These are phyloP conservation scores for Falcaria lacertinaria DNA, from an alignment of 2,888 invertebrate genomes.

Conservation along the genomic window DNA sequence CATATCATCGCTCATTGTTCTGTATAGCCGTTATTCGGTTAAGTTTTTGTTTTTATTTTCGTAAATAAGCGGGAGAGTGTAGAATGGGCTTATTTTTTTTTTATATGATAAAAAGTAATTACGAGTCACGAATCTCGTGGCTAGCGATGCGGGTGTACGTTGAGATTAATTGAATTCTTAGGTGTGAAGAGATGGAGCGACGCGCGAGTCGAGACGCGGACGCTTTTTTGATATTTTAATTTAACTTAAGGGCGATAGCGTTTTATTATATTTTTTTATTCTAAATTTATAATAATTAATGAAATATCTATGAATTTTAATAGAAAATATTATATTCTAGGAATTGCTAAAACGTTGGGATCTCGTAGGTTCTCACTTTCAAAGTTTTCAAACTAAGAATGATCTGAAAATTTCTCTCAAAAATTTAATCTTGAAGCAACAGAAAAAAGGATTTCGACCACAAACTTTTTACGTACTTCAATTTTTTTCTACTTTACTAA, in stretches of 20 bases:
- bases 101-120: conserved; percentile 65
- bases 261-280: too few relatives aligned
- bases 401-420: too few relatives aligned
- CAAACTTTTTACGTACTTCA: too few relatives aligned
- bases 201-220: conserved; percentile 35
- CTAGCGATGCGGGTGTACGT: conserved; percentile 51
- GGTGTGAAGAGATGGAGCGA: conserved; percentile 59
- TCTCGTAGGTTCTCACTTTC: too few relatives aligned
- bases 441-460: too few relatives aligned
- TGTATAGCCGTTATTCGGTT: conserved; percentile 43
- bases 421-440: too few relatives aligned
- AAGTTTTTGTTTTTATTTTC: conserved; percentile 39
- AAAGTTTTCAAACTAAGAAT: too few relatives aligned
- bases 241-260: conserved; percentile 23
- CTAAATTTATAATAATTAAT: too few relatives aligned
- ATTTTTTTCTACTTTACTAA: too few relatives aligned
- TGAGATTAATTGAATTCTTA: conserved; percentile 76
- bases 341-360: too few relatives aligned
- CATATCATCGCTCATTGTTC: conserved; percentile 56
- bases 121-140: conserved; percentile 66
- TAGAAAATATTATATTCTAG: too few relatives aligned
- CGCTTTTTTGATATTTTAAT: conserved; percentile 35
- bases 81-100: conserved; percentile 35
- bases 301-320: too few relatives aligned
- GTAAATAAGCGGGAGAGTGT: conserved; percentile 38